Evolutionary conservation across 2,888 invertebrate genomes (phyloP).

Genomic region (Tenthredo livida): DNA sequence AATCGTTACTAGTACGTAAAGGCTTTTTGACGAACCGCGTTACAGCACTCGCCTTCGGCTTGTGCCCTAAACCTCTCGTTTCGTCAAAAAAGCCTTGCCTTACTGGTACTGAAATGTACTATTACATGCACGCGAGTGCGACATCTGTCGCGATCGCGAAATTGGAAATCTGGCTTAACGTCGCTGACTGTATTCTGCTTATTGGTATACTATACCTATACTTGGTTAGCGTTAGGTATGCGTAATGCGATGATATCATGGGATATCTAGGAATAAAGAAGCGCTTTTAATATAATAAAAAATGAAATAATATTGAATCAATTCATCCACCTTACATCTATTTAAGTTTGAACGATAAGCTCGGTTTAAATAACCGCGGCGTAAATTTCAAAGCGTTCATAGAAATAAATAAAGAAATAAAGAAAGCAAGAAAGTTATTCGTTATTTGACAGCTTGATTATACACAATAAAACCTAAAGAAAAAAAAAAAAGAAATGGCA

Average conservation of each 20-base stretch:
- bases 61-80: too few relatives aligned
- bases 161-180: neutral
- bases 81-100: too few relatives aligned
- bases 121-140: too few relatives aligned
- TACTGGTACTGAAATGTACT: too few relatives aligned
- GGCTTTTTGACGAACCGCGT: too few relatives aligned
- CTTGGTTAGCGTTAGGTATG: too few relatives aligned
- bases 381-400: neutral
- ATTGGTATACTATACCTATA: neutral
- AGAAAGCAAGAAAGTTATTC: too few relatives aligned
- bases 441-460: slow-evolving; percentile 19
- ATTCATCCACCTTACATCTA: neutral
- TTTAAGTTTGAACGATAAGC: neutral
- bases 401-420: neutral
- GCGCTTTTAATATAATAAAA: neutral
- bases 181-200: neutral
- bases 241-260: neutral
- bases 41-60: too few relatives aligned
- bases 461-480: neutral
- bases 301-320: neutral
- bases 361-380: neutral
- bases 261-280: neutral
- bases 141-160: too few relatives aligned
- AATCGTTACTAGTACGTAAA: too few relatives aligned
- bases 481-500: slow-evolving; percentile 51